A percentile compares a stretch with the other conserved stretches of the same genome.
These are phyloP conservation scores for Ceraclea dissimilis DNA, from an alignment of 2,888 invertebrate genomes.

Conservation along the genomic window DNA sequence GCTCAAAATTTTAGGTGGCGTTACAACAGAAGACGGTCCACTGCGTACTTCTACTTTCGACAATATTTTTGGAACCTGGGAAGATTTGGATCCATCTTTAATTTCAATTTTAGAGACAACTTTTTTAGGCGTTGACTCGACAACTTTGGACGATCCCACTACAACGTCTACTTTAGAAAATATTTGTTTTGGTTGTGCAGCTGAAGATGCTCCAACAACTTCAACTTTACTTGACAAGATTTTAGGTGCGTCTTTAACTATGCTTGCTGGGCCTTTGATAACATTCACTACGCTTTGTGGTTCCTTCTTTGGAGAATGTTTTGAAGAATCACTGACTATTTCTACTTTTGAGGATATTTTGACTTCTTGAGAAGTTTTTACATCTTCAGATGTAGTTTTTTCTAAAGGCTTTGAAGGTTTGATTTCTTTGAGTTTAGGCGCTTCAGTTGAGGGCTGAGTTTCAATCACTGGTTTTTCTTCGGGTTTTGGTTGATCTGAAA, in stretches of 20 bases:
- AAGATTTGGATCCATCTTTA: conserved; percentile 35
- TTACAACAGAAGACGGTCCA: conserved; percentile 25
- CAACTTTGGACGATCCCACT: conserved; percentile 44
- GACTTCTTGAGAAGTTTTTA: conserved; percentile 34
- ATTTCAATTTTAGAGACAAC: conserved; percentile 40
- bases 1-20: conserved; percentile 29
- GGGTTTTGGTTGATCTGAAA: conserved; percentile 7
- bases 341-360: conserved; percentile 20
- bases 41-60: conserved; percentile 37
- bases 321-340: conserved; percentile 28
- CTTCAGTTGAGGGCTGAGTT: conserved; percentile 27
- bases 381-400: conserved; percentile 34
- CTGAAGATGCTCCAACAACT: conserved; percentile 32
- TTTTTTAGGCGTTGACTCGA: conserved; percentile 34
- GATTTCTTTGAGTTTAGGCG: conserved; percentile 31
- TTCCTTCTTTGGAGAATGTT: conserved; percentile 29
- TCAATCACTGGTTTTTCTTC: conserved; percentile 28
- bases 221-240: conserved; percentile 42
- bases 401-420: conserved; percentile 39
- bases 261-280: conserved; percentile 26
- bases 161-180: conserved; percentile 52
- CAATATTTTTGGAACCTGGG: conserved; percentile 27
- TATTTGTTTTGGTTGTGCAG: conserved; percentile 43
- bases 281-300: conserved; percentile 25
- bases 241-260: conserved; percentile 18